Evolutionary conservation across 2,797 vertebrate species (phyloP).

Genomic region (Dallia pectoralis): DNA sequence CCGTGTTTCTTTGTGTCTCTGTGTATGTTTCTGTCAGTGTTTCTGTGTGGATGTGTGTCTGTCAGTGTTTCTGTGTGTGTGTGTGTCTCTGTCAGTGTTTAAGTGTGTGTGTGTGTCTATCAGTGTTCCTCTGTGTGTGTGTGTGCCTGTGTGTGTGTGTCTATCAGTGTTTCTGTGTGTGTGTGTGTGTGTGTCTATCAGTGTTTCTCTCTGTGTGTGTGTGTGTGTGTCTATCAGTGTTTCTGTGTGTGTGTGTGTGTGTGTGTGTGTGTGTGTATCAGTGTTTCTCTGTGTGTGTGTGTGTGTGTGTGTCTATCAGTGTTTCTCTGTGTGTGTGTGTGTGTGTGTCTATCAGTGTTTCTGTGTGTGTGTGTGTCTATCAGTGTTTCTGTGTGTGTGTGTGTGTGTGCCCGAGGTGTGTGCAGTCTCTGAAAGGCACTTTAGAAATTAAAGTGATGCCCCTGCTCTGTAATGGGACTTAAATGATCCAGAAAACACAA

Average conservation of each 20-base stretch:
- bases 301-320: constrained; percentile 7
- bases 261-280: too few species aligned
- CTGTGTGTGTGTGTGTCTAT: constrained; percentile 11
- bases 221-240: constrained; percentile 29
- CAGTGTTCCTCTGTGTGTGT: constrained; percentile 27
- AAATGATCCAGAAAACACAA: constrained; percentile 87
- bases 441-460: constrained; percentile 82
- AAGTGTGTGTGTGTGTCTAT: constrained; percentile 59
- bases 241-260: constrained; percentile 42
- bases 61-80: constrained; percentile 25
- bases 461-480: constrained; percentile 83
- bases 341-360: constrained; percentile 26
- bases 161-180: too few species aligned
- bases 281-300: too few species aligned
- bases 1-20: constrained; percentile 27
- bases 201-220: constrained; percentile 36
- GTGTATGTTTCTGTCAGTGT: too few species aligned
- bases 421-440: constrained; percentile 80
- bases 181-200: constrained; percentile 9
- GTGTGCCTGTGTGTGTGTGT: constrained; percentile 64
- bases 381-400: constrained; percentile 28
- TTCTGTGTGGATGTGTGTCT: constrained; percentile 12
- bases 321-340: constrained; percentile 38
- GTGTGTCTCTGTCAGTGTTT: constrained; percentile 59
- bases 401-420: constrained; percentile 70